Evolutionary conservation across 2,888 invertebrate species (phyloP).

Genomic region (Lamproptera curius): DNA sequence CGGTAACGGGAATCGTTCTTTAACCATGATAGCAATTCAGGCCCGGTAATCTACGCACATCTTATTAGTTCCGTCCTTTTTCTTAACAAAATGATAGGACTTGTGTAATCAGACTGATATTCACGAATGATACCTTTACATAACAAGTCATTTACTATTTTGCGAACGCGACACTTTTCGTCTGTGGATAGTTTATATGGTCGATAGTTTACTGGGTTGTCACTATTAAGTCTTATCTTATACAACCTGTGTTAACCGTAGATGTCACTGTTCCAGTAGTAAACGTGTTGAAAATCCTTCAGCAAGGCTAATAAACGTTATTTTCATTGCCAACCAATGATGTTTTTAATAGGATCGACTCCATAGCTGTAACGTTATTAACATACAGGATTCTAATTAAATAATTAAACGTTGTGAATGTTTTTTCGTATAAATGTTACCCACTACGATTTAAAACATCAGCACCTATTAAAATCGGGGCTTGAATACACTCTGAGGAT

Average conservation of each 20-base stretch:
- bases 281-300: too few relatives aligned
- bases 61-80: conserved; percentile 20
- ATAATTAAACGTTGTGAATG: too few relatives aligned
- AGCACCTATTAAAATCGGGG: conserved; percentile 22
- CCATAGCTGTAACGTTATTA: too few relatives aligned
- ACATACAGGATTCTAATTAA: neutral
- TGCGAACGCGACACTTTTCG: neutral
- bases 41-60: conserved; percentile 14
- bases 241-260: neutral
- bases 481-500: conserved; percentile 10
- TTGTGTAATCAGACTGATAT: conserved; percentile 10
- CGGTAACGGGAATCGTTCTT: conserved; percentile 24
- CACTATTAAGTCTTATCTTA: neutral
- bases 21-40: conserved; percentile 24
- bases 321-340: neutral
- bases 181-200: neutral
- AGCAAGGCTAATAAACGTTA: too few relatives aligned
- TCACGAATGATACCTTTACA: neutral
- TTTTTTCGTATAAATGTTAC: conserved; percentile 21
- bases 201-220: neutral
- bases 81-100: conserved; percentile 22
- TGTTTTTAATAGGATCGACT: too few relatives aligned
- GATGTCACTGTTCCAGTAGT: neutral
- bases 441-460: conserved; percentile 23
- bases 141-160: neutral